Base-by-base conservation (phyloP, 2,888 invertebrate species). In the Lycophotia porphyrea region DNA sequence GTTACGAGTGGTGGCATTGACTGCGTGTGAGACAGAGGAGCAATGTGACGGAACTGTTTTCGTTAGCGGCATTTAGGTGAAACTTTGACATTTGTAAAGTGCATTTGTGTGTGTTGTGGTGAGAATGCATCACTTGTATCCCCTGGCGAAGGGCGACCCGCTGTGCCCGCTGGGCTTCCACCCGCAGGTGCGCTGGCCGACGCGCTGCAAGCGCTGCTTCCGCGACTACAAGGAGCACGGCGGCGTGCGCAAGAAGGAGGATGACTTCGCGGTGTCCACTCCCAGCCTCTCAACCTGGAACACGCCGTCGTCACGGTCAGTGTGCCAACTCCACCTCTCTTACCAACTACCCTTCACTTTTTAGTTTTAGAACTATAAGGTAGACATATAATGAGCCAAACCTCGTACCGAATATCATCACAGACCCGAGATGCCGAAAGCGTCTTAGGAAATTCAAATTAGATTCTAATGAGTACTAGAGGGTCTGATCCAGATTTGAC, bases 101-200 rank as follows among this genome's bases (percentile, higher is more conserved):
- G 95, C 94, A 95, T 96, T 95, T 95, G 91, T 86, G 91, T 91
- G 88, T 87, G 90, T 84, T 85, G 47, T 86, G 84, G 90, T 90
- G 88, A 93, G 89, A 88, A 98, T 98, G 98, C 98, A 98, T 95
- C 98, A 98, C 93, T 93, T 98, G 92, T 98, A 98, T 93, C 97
- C 98, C 61, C 95, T 98, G 92, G 98, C 98, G 92, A 98, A 98
- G 95, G 98, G 98, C 90, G 99, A 99, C 95, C 98, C 98, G 84
- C 95, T 99, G 89, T 99, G 99, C 94, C 99, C 99, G 82, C 96
- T 99, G 93, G 99, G 99, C 65, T 99, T 99, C 95, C 98, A 99
- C 96, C 99, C 99, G 79, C 99, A 99, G 96, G 98, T 99, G 88
- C 97, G 99, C 91, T 99, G 99, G 98, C 99, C 99, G 68, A 99